Evolutionary conservation across 1,140 invertebrate species (phyloP).

Genomic region (Heliconius hermathena): DNA sequence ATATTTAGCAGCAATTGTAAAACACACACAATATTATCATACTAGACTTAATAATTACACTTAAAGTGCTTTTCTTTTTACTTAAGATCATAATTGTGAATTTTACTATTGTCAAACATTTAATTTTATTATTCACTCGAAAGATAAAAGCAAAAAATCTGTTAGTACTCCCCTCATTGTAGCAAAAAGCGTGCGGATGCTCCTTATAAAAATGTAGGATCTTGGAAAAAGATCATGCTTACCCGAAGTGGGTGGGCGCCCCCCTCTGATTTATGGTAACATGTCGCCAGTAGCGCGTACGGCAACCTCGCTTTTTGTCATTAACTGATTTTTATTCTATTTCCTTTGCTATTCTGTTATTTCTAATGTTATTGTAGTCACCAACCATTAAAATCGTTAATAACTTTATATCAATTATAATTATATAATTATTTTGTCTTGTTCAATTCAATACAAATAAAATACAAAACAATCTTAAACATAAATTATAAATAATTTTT

Average conservation of each 20-base stretch:
- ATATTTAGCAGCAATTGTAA: neutral
- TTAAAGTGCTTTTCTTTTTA: neutral
- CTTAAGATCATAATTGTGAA: constrained; percentile 9
- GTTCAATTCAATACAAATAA: neutral
- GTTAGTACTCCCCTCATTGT: constrained; percentile 19
- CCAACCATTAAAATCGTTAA: neutral
- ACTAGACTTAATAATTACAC: neutral
- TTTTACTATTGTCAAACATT: constrained; percentile 18
- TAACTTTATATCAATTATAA: neutral
- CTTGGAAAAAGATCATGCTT: constrained; percentile 76
- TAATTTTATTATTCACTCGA: constrained; percentile 19
- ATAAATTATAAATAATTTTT: neutral
- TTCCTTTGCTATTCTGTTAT: constrained; percentile 43
- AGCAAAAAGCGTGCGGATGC: constrained; percentile 38
- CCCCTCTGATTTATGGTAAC: constrained; percentile 79
- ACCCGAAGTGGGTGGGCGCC: constrained; percentile 47
- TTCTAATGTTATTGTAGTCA: constrained; percentile 11
- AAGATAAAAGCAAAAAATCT: constrained; percentile 30
- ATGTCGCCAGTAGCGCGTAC: constrained; percentile 69
- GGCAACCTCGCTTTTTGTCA: constrained; percentile 72
- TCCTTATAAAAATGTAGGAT: constrained; percentile 79
- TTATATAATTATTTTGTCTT: neutral
- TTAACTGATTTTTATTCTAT: constrained; percentile 78
- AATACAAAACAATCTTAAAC: neutral
- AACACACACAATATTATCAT: neutral